Evolutionary conservation across 2,797 vertebrate genomes (phyloP).

Genomic region (Acanthurus tractus): DNA sequence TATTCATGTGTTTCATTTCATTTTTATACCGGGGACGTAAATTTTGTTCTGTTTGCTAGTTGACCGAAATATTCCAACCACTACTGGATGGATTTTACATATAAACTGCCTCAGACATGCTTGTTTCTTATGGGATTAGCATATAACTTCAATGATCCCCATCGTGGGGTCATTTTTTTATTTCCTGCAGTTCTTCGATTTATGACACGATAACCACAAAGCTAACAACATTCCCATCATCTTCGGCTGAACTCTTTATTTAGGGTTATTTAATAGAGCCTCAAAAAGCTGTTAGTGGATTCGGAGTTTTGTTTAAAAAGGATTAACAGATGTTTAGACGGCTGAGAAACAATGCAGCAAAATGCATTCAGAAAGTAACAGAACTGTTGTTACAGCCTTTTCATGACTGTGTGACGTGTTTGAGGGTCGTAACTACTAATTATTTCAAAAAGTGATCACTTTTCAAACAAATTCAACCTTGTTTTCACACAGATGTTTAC

Average conservation of each 20-base stretch:
- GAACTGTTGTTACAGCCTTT: not conserved
- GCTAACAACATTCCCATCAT: no score
- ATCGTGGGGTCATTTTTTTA: no score
- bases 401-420: not conserved
- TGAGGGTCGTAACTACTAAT: not conserved
- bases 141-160: no score
- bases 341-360: not conserved
- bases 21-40: no score
- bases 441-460: not conserved
- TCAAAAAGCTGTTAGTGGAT: not conserved
- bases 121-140: not conserved
- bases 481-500: slow-evolving; percentile 39
- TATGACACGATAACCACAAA: no score
- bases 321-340: not conserved
- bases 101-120: not conserved
- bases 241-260: not conserved
- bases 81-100: not conserved
- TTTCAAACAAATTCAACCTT: not conserved
- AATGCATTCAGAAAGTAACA: not conserved
- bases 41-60: no score
- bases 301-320: not conserved
- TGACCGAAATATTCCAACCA: not conserved
- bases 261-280: no score
- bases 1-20: not conserved
- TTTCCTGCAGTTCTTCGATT: no score